A percentile compares a stretch with the other conserved stretches of the same genome.
phyloP scores from a whole-genome alignment of 2,797 vertebrate species.

The Helostoma temminkii region DNA sequence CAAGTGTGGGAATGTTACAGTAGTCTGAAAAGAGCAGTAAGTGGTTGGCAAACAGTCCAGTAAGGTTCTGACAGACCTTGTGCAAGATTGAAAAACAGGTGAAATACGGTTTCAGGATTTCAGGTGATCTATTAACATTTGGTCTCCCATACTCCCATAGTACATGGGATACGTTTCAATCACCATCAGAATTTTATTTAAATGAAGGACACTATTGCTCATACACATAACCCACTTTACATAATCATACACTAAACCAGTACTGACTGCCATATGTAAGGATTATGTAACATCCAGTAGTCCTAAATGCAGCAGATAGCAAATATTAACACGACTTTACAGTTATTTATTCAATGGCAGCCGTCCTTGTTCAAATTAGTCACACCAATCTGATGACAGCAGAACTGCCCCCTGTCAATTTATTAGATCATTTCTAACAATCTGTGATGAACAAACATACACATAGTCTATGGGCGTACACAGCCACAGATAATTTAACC shows the following conservation, averaged over 20 bases:
- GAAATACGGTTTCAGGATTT: background rate
- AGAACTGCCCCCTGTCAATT: background rate
- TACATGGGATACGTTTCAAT: no score
- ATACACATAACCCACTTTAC: background rate
- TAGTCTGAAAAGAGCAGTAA: slow-evolving; percentile 2
- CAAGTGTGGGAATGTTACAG: background rate
- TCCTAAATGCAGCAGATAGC: no score
- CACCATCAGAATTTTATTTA: background rate
- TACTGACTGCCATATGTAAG: background rate
- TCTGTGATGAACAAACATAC: no score
- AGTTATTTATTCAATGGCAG: no score
- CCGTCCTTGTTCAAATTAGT: no score
- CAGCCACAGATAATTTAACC: slow-evolving; percentile 37
- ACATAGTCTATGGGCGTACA: background rate
- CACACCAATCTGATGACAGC: background rate
- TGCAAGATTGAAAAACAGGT: background rate
- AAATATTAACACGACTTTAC: no score
- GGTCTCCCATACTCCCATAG: background rate
- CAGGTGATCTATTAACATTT: background rate
- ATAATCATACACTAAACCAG: background rate
- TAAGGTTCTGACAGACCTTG: background rate
- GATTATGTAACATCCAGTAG: no score
- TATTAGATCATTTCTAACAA: slow-evolving; percentile 1
- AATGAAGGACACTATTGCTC: background rate
- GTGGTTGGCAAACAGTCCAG: background rate